A percentile compares a stretch with the other conserved stretches of the same genome.
phyloP scores from a whole-genome alignment of 2,797 vertebrate genomes.

The Ceryle rudis region DNA sequence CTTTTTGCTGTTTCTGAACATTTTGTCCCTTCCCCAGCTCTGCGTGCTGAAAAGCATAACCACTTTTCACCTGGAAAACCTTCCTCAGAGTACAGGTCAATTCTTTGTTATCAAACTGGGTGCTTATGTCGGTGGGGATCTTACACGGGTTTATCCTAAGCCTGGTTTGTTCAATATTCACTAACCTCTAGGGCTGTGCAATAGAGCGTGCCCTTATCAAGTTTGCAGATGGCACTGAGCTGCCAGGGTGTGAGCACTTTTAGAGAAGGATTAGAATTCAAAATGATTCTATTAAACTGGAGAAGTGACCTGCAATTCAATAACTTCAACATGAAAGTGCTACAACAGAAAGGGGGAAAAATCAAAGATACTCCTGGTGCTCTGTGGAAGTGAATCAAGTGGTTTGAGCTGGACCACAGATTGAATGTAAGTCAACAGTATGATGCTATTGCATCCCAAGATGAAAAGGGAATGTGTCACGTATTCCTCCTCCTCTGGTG shows the following conservation, averaged over 20 bases:
- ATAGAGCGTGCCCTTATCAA: not conserved
- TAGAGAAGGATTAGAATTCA: conserved; percentile 1
- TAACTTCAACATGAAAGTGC: not conserved
- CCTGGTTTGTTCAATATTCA: conserved; percentile 8
- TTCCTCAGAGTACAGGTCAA: not conserved
- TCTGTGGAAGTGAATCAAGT: not conserved
- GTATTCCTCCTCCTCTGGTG: not conserved
- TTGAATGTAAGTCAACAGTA: not conserved
- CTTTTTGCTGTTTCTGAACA: not conserved
- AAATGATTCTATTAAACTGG: not conserved
- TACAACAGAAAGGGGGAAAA: not conserved
- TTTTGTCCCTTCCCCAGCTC: not conserved
- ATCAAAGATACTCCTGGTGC: not conserved
- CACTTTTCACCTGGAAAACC: not conserved
- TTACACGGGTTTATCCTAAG: not conserved
- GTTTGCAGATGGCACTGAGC: not conserved
- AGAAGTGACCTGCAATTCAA: not conserved
- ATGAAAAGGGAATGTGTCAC: accelerated
- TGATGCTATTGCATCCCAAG: not conserved
- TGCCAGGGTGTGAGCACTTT: not conserved
- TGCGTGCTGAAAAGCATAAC: not conserved
- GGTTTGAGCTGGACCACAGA: not conserved
- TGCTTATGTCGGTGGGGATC: not conserved
- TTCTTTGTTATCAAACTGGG: not conserved
- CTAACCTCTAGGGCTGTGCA: not conserved